Percentiles rank a stretch among this genome's conserved stretches.
Conservation (phyloP, 2,888 invertebrate genomes). For the Camponotus fellah region DNA sequence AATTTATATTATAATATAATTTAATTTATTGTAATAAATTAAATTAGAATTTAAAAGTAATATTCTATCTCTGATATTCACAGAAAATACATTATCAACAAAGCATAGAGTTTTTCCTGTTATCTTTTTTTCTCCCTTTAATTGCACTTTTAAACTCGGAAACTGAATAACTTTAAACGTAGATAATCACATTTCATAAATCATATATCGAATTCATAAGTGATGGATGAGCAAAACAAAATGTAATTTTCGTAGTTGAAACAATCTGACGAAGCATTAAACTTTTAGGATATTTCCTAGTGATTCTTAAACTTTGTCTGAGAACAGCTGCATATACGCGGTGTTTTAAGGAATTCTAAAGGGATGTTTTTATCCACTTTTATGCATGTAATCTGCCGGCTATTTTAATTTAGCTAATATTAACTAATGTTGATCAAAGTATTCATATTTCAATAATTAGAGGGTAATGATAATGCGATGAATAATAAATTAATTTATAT, state of each 20-base stretch:
- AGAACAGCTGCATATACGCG: neutral
- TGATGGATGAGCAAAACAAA: conserved; percentile 38
- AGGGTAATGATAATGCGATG: neutral
- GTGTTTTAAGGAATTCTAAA: neutral
- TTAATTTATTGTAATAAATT: conserved; percentile 14
- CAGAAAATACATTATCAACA: neutral
- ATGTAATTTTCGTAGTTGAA: conserved; percentile 27
- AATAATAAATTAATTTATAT: neutral
- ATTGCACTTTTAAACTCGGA: conserved; percentile 14
- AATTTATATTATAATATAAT: conserved; percentile 38
- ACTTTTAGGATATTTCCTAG: conserved; percentile 32
- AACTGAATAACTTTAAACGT: neutral
- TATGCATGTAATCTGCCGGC: neutral
- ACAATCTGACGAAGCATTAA: conserved; percentile 38
- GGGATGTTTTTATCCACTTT: conserved; percentile 1
- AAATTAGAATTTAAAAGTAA: neutral
- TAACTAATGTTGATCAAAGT: neutral
- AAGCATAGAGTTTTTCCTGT: neutral
- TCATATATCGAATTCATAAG: conserved; percentile 5
- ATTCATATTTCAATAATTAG: neutral
- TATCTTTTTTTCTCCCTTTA: neutral
- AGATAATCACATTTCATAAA: neutral
- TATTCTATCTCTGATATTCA: neutral
- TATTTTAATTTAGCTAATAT: neutral
- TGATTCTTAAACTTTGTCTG: conserved; percentile 40